Evolutionary conservation across 1,140 invertebrate species (phyloP).

Genomic region (Macrobrachium rosenbergii): DNA sequence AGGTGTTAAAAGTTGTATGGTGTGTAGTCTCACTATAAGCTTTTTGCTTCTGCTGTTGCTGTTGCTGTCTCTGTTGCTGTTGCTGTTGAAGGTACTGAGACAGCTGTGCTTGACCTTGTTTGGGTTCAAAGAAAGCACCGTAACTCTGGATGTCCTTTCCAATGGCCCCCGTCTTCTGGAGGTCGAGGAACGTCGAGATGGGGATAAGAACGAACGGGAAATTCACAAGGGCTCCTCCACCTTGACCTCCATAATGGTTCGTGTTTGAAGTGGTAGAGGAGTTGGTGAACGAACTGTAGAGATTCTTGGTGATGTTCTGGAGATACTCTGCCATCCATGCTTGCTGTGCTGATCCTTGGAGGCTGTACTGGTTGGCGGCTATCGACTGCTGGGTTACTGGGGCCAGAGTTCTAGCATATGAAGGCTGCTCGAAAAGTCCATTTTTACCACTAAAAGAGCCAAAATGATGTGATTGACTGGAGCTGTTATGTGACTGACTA

Average conservation of each 20-base stretch:
- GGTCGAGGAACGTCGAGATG: constrained; percentile 53
- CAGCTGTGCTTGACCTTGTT: constrained; percentile 11
- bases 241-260: neutral
- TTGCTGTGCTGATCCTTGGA: constrained; percentile 20
- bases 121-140: constrained; percentile 47
- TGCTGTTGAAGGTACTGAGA: constrained; percentile 15
- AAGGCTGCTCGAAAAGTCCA: constrained; percentile 27
- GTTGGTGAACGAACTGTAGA: constrained; percentile 53
- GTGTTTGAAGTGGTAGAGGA: constrained; percentile 32
- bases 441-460: constrained; percentile 35
- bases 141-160: constrained; percentile 50
- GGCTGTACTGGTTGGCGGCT: neutral
- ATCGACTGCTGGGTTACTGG: neutral
- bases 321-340: constrained; percentile 48
- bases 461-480: constrained; percentile 11
- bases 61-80: constrained; percentile 41
- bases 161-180: constrained; percentile 49
- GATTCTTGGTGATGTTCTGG: constrained; percentile 51
- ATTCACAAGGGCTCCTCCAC: constrained; percentile 35
- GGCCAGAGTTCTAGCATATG: neutral
- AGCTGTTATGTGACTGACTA: neutral
- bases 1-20: constrained; percentile 29
- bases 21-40: constrained; percentile 26
- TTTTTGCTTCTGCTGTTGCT: constrained; percentile 13
- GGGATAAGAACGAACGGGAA: constrained; percentile 55